Percentiles rank a stretch among this genome's conserved stretches.
These are phyloP conservation scores for Torymus tubicola DNA, from an alignment of 2,888 invertebrate species.

Conservation along the genomic window DNA sequence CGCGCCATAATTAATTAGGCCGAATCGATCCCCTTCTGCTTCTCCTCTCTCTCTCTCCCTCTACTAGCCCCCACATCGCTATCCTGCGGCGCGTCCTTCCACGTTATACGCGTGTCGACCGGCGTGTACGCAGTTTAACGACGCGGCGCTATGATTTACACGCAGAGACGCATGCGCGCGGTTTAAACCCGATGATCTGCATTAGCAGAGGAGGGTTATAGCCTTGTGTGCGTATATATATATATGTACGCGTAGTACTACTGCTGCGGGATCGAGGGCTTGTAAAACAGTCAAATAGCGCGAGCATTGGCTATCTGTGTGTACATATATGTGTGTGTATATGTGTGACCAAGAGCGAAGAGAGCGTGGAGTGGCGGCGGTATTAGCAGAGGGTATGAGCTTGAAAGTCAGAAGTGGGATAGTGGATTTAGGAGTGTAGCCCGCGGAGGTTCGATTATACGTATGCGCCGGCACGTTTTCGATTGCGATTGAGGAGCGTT, in stretches of 20 bases:
- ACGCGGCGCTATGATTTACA: slow-evolving; percentile 37
- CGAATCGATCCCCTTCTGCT: not conserved
- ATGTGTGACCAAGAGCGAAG: not conserved
- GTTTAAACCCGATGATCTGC: slow-evolving; percentile 57
- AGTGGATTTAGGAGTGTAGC: no score
- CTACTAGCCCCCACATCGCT: not conserved
- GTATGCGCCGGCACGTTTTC: no score
- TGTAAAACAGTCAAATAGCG: slow-evolving; percentile 56
- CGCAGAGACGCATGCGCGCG: slow-evolving; percentile 6
- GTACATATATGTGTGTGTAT: not conserved
- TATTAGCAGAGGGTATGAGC: no score
- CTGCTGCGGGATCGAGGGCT: slow-evolving; percentile 42
- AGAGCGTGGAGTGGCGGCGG: no score
- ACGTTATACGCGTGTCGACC: slow-evolving; percentile 28
- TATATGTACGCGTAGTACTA: no score
- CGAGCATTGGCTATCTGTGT: not conserved
- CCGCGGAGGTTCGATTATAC: no score
- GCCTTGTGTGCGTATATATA: slow-evolving; percentile 17
- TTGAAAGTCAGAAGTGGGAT: no score
- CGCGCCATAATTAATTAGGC: slow-evolving; percentile 34
- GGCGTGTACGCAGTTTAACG: slow-evolving; percentile 47
- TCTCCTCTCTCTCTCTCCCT: not conserved
- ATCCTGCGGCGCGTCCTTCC: no score
- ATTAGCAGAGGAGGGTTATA: slow-evolving; percentile 51
- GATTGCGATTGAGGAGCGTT: no score